These are phyloP conservation scores for Cyprinodon brontotheroides DNA, from an alignment of 2,113 vertebrate genomes.

Conservation along the genomic window DNA sequence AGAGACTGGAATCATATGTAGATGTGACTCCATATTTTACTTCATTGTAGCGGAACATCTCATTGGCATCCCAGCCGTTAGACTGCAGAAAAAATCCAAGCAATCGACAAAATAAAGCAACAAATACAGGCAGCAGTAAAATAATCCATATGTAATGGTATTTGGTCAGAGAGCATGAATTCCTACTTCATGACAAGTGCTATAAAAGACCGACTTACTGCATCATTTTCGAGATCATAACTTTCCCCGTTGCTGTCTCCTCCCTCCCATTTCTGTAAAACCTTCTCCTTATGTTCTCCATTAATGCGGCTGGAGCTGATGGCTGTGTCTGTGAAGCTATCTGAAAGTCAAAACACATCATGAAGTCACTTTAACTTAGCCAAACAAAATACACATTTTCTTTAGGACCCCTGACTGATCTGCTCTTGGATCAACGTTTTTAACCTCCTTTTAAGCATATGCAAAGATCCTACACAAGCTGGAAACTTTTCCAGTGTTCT, in stretches of 20 bases:
- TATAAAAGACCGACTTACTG: conserved; percentile 73
- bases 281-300: conserved; percentile 91
- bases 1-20: conserved; percentile 91
- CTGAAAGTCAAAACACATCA: conserved; percentile 58
- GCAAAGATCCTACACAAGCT: no score
- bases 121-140: background rate
- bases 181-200: background rate
- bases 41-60: conserved; percentile 94
- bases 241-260: conserved; percentile 90
- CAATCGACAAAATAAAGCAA: background rate
- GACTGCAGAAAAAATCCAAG: conserved; percentile 72
- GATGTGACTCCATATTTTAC: conserved; percentile 92
- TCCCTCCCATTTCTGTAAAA: conserved; percentile 90
- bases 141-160: background rate
- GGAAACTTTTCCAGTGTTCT: no score
- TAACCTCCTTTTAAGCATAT: conserved; percentile 3
- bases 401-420: no score
- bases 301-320: conserved; percentile 88
- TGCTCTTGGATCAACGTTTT: no score
- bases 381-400: background rate
- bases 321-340: conserved; percentile 90
- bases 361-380: background rate
- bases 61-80: conserved; percentile 93
- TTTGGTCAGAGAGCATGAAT: background rate
- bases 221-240: conserved; percentile 88